A percentile compares a stretch with the other conserved stretches of the same genome.
Evolutionary conservation across 2,888 invertebrate genomes (phyloP).

Genomic region (Diadegma fenestrale): DNA sequence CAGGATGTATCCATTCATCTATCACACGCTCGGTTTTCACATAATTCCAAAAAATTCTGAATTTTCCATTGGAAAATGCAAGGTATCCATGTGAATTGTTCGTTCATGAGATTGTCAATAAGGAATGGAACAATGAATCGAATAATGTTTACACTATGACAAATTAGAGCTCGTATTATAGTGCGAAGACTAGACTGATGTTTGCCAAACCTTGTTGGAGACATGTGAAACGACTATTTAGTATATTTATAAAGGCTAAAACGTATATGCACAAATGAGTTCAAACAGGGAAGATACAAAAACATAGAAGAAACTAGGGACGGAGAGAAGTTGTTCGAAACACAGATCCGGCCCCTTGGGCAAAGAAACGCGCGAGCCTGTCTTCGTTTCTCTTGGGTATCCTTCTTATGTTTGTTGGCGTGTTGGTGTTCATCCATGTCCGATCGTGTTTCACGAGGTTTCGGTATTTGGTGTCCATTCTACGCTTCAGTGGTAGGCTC

Average conservation of each 20-base stretch:
- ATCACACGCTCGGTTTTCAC: conserved; percentile 22
- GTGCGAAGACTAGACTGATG: background rate
- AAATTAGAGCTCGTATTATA: background rate
- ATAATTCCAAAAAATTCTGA: background rate
- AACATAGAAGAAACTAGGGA: conserved; percentile 39
- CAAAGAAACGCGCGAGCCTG: conserved; percentile 62
- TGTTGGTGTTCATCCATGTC: conserved; percentile 82
- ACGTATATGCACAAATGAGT: conserved; percentile 1
- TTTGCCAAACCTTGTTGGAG: background rate
- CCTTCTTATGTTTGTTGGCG: conserved; percentile 80
- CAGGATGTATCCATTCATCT: conserved; percentile 19
- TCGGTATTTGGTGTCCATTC: conserved; percentile 71
- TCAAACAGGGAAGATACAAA: background rate
- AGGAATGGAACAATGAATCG: background rate
- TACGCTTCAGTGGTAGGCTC: conserved; percentile 71
- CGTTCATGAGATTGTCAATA: background rate
- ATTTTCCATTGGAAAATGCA: background rate
- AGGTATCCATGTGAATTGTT: background rate
- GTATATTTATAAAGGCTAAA: conserved; percentile 6
- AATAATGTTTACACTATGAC: background rate
- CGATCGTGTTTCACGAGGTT: conserved; percentile 83
- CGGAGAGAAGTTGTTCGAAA: conserved; percentile 56
- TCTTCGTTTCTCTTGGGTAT: conserved; percentile 53
- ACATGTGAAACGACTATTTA: background rate
- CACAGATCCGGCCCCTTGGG: conserved; percentile 65